A percentile compares a stretch with the other conserved stretches of the same genome.
phyloP scores from a whole-genome alignment of 2,888 invertebrate genomes.

The Oscheius myriophilus region DNA sequence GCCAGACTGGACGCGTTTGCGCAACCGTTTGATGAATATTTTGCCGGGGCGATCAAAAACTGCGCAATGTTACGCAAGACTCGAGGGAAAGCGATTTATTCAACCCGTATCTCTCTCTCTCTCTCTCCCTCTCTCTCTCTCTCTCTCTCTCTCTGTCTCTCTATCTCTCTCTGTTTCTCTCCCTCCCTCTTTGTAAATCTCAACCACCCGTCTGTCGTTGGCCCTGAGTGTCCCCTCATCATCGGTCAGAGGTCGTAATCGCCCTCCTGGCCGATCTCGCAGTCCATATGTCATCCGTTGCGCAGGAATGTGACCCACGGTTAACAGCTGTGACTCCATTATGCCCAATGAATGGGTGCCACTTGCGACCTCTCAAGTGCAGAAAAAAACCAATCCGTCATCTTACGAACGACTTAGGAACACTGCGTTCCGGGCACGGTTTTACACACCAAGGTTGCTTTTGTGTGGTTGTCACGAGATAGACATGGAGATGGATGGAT shows the following conservation, averaged over 20 bases:
- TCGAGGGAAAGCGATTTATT: no score
- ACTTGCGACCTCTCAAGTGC: neutral
- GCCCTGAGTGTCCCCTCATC: constrained; percentile 7
- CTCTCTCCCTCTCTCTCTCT: no score
- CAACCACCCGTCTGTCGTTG: neutral
- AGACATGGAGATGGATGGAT: no score
- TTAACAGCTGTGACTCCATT: constrained; percentile 26
- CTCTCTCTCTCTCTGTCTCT: neutral
- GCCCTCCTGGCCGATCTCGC: constrained; percentile 20
- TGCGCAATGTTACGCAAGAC: no score
- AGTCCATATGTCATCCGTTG: constrained; percentile 31
- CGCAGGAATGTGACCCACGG: constrained; percentile 24
- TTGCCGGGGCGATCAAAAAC: no score
- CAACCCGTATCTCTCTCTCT: no score
- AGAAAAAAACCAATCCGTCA: neutral
- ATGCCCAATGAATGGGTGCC: constrained; percentile 19
- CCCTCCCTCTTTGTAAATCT: neutral
- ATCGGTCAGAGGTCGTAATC: constrained; percentile 17
- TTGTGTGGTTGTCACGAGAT: no score
- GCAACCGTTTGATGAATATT: no score
- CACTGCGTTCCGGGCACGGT: neutral
- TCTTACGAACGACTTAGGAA: neutral
- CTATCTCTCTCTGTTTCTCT: neutral
- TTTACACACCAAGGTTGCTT: no score
- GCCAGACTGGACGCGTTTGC: no score